Base-by-base conservation (phyloP, 2,888 invertebrate species). In the Resseliella maxima region DNA sequence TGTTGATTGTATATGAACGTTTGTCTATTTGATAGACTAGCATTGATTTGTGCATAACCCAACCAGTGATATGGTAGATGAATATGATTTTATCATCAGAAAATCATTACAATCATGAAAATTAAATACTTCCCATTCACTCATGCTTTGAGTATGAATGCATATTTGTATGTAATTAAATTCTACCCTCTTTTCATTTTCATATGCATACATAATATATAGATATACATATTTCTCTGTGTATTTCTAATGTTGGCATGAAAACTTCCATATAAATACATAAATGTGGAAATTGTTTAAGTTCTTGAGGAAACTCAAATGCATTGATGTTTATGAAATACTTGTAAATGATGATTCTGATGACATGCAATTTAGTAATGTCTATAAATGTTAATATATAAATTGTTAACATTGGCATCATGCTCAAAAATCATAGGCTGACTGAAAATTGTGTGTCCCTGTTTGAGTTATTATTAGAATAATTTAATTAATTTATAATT, bases 71-170 rank as follows among this genome's bases (percentile, higher is more conserved):
- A 27, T 5, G 59, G n/a, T n/a, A 31, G 15, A 8, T 15, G 15
- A 2, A 31, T n/a, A 35, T 35, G 72, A 72, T 72, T 27, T 31
- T 31, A 35, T 15, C 72, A n/a, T n/a, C 72, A 72, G 31, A 27
- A 72, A 72, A 72, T 72, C 35, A 72, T 72, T 72, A 72, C 72
- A 72, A 72, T 72, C 31, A 72, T 72, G 31, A 31, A 72, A 27
- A 72, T 72, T 72, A 72, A 72, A 72, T 72, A 72, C 72, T 72
- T 31, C 31, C 31, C 72, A 72, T 72, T 31, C 72, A 72, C 31
- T 72, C 31, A 31, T 59, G 18, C 50, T 50, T 50, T 59, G 59
- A 59, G 59, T 59, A 12, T 59, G 59, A 59, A 72, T 72, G 31
- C 72, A 72, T 15, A 72, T 72, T 27, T 15, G 31, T 31, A 72